Conservation (phyloP, 2,113 vertebrate genomes). For the Polypterus bichir region DNA sequence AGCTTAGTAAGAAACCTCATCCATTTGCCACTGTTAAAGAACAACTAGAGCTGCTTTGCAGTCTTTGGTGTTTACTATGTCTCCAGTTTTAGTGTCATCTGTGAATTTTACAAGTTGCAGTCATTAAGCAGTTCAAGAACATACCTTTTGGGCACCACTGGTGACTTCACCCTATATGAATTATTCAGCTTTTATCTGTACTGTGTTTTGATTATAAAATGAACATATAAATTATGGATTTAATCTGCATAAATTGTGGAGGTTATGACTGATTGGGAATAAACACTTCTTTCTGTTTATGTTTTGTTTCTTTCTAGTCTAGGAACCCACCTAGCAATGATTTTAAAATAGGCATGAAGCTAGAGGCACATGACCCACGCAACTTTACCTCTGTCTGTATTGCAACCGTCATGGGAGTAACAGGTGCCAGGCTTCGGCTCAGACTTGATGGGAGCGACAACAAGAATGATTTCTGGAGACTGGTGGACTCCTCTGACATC, state of each 20-base stretch:
- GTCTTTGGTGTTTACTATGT: too few species aligned
- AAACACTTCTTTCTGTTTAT: neutral
- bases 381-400: slow-evolving; percentile 82
- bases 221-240: too few species aligned
- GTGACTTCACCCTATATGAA: too few species aligned
- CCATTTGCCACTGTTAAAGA: too few species aligned
- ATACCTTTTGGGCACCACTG: too few species aligned
- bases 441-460: slow-evolving; percentile 87
- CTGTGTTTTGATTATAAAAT: too few species aligned
- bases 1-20: too few species aligned
- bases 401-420: slow-evolving; percentile 79
- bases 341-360: slow-evolving; percentile 92
- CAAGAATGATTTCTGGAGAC: slow-evolving; percentile 92
- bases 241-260: neutral
- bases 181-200: too few species aligned
- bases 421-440: slow-evolving; percentile 71
- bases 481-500: slow-evolving; percentile 90
- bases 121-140: too few species aligned
- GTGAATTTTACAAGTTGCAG: too few species aligned
- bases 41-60: too few species aligned
- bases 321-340: slow-evolving; percentile 75
- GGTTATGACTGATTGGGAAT: neutral
- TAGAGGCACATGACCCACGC: slow-evolving; percentile 83
- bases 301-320: slow-evolving; percentile 47
- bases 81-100: too few species aligned